Evolutionary conservation across 2,113 vertebrate species (phyloP), one percentile per base, ranked within the genome.

Genomic region (Conger conger): DNA sequence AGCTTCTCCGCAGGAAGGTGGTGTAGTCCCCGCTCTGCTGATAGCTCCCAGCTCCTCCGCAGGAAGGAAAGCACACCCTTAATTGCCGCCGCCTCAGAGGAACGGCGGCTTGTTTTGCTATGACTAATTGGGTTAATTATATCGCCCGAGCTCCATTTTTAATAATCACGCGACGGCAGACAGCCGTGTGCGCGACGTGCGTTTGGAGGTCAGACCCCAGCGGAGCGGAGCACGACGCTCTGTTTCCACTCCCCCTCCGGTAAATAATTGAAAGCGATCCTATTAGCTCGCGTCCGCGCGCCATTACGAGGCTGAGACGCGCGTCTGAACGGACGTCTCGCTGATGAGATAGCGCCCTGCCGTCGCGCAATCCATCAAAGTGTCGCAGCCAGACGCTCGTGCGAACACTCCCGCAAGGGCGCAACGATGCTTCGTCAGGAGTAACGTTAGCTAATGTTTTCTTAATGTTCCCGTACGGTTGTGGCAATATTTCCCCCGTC

Each of bases 101-200:
- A 9, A 73, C 2, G 9, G 16, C 27, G 9, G 80, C 40, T 88
- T 18, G n/a, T 76, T 79, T n/a, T 82, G 33, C 50, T 42, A 45
- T 81, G 81, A 87, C 40, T 87, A 76, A 85, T 73, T 63, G 76
- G 35, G 20, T 82, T 82, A 79, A 82, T 83, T 73, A 80, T 82
- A 37, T 20, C 35, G 30, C 40, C 8, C 33, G 17, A 0, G 42
- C 85, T 76, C 27, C 23, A 79, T 86, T 85, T 84, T 77, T 77
- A 53, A 68, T 83, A 63, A 85, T 88, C 87, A 87, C 53, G 42
- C 86, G 63, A n/a, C 76, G 35, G 36, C 73, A 45, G 81, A 63
- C 63, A 80, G 79, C 84, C 53, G n/a, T 79, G 27, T 79, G 80
- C 42, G 50, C 35, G 35, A 50, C 63, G 20, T 83, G 63, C 40